Evolutionary conservation across 2,113 vertebrate genomes (phyloP).

Genomic region (Prochilodus magdalenae): DNA sequence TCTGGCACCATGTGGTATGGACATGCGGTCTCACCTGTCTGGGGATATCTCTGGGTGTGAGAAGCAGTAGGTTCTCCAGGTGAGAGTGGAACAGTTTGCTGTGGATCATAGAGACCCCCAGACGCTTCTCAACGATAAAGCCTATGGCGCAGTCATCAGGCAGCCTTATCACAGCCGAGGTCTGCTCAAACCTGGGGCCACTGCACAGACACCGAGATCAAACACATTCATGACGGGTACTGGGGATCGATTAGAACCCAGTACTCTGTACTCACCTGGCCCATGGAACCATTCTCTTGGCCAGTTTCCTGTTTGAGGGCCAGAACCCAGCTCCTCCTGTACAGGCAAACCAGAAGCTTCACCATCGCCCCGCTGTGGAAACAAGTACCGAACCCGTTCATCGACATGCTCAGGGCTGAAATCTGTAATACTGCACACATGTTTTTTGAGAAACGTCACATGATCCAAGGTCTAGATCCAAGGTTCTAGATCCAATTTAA

Average conservation of each 20-base stretch:
- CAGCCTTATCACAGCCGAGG: conserved; percentile 85
- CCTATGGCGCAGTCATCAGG: conserved; percentile 92
- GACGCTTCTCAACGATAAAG: conserved; percentile 87
- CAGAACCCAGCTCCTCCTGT: conserved; percentile 95
- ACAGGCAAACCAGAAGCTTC: conserved; percentile 93
- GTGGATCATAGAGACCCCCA: conserved; percentile 81
- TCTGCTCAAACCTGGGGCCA: conserved; percentile 81
- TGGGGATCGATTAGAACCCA: too few species aligned
- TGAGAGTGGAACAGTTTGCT: conserved; percentile 89
- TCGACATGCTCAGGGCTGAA: too few species aligned
- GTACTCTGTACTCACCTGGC: conserved; percentile 84
- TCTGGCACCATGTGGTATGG: not conserved
- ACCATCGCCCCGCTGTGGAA: conserved; percentile 83
- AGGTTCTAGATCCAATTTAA: too few species aligned
- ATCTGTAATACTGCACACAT: too few species aligned
- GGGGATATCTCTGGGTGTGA: conserved; percentile 71
- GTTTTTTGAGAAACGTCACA: too few species aligned
- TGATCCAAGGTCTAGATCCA: too few species aligned
- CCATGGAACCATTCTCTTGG: conserved; percentile 90
- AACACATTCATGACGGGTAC: too few species aligned
- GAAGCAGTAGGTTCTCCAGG: conserved; percentile 88
- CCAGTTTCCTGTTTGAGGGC: conserved; percentile 84
- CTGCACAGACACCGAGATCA: too few species aligned
- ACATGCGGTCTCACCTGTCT: conserved; percentile 71
- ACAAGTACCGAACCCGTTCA: too few species aligned